A percentile compares a stretch with the other conserved stretches of the same genome.
phyloP scores from a whole-genome alignment of 2,797 vertebrate genomes.

The Coregonus suidteri region DNA sequence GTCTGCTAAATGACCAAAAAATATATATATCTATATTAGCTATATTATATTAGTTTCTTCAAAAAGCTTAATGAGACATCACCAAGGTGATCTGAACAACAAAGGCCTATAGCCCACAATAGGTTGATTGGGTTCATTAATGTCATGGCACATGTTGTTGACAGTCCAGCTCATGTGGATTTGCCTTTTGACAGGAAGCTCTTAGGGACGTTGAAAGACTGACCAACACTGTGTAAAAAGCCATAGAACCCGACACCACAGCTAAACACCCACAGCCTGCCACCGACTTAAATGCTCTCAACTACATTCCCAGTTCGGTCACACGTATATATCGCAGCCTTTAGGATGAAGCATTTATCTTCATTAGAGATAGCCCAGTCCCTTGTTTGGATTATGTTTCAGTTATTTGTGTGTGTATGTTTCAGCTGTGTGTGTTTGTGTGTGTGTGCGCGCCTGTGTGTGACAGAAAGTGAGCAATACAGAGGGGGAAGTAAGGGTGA shows the following conservation, averaged over 20 bases:
- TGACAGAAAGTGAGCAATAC: no score
- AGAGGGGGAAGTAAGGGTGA: no score
- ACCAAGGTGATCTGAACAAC: no score
- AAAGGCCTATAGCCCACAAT: neutral
- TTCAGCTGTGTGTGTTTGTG: neutral
- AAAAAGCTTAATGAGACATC: neutral
- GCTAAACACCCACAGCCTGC: conserved; percentile 43
- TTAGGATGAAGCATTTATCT: conserved; percentile 16
- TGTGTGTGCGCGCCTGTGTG: neutral
- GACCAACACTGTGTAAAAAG: conserved; percentile 45
- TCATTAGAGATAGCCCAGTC: conserved; percentile 23
- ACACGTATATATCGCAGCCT: neutral
- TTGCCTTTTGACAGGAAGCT: conserved; percentile 41
- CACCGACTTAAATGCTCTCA: conserved; percentile 36
- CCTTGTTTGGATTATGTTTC: conserved; percentile 5
- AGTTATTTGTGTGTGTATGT: neutral
- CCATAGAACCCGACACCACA: conserved; percentile 46
- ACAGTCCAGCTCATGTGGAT: conserved; percentile 46
- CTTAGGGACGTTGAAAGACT: conserved; percentile 25
- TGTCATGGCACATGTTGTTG: conserved; percentile 20
- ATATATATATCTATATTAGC: no score
- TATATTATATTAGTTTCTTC: neutral
- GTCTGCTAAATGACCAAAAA: no score
- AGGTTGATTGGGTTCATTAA: conserved; percentile 15
- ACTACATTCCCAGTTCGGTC: conserved; percentile 38